Conservation (phyloP, 2,888 invertebrate genomes). For the Mythimna lalbum region DNA sequence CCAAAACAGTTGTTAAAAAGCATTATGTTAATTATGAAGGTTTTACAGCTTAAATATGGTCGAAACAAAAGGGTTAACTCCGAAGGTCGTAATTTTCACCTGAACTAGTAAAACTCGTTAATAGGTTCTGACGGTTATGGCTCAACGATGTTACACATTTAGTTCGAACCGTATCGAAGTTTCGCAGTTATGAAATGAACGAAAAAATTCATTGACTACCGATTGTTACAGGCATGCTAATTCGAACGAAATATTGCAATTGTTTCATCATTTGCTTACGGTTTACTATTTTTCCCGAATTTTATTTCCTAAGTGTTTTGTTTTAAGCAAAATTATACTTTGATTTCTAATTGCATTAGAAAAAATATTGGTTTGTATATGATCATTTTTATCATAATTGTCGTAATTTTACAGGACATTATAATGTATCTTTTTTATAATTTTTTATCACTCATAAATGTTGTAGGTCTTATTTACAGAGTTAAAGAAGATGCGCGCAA, state of each 20-base stretch:
- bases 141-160: constrained; percentile 86
- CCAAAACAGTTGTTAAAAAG: neutral
- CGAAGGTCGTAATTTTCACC: constrained; percentile 37
- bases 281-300: constrained; percentile 52
- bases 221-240: constrained; percentile 84
- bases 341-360: neutral
- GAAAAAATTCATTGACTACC: constrained; percentile 80
- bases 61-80: constrained; percentile 21
- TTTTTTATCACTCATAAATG: neutral
- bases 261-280: constrained; percentile 72
- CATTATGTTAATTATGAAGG: constrained; percentile 13
- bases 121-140: constrained; percentile 80
- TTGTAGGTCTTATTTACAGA: neutral
- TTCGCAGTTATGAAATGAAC: constrained; percentile 81
- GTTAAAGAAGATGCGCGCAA: neutral
- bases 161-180: constrained; percentile 84
- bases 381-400: neutral
- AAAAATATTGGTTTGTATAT: neutral
- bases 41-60: neutral
- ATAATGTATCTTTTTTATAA: neutral
- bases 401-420: neutral
- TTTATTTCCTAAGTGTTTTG: constrained; percentile 16
- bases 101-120: constrained; percentile 68
- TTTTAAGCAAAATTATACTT: neutral
- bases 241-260: constrained; percentile 74